phyloP scores from a whole-genome alignment of 2,888 invertebrate species.

The Incurvaria masculella region DNA sequence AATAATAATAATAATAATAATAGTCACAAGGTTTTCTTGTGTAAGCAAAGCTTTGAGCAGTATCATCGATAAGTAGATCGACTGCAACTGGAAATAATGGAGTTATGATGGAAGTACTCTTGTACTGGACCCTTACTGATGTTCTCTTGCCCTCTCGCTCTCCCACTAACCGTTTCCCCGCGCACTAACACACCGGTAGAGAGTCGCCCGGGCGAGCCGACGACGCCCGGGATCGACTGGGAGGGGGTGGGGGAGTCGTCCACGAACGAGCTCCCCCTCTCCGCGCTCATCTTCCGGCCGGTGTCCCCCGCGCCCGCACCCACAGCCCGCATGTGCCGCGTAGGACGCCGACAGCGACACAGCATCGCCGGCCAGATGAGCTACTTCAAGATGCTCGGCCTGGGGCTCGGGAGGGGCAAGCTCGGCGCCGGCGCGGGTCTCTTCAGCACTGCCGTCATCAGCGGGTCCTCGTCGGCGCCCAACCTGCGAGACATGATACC shows the following conservation, averaged over 20 bases:
- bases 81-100: too few relatives aligned
- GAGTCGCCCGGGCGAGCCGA: constrained; percentile 5
- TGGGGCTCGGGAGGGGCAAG: constrained; percentile 52
- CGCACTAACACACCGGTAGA: constrained; percentile 12
- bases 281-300: constrained; percentile 50
- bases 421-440: constrained; percentile 74
- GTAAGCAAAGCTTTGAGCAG: too few relatives aligned
- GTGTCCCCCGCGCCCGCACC: constrained; percentile 25
- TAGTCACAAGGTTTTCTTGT: too few relatives aligned
- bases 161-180: constrained; percentile 8
- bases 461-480: constrained; percentile 89
- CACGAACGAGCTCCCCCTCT: constrained; percentile 67
- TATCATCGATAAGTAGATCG: too few relatives aligned
- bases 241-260: constrained; percentile 53
- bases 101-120: too few relatives aligned
- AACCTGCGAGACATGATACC: constrained; percentile 87
- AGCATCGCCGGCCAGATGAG: constrained; percentile 95
- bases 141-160: not conserved
- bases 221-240: constrained; percentile 33
- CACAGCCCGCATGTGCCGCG: constrained; percentile 36
- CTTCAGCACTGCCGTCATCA: constrained; percentile 95
- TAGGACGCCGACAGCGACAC: constrained; percentile 87
- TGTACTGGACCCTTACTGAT: too few relatives aligned
- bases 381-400: constrained; percentile 88
- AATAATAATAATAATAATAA: too few relatives aligned